A percentile compares a stretch with the other conserved stretches of the same genome.
Conservation (phyloP, 2,113 vertebrate genomes). For the Raphicerus campestris region DNA sequence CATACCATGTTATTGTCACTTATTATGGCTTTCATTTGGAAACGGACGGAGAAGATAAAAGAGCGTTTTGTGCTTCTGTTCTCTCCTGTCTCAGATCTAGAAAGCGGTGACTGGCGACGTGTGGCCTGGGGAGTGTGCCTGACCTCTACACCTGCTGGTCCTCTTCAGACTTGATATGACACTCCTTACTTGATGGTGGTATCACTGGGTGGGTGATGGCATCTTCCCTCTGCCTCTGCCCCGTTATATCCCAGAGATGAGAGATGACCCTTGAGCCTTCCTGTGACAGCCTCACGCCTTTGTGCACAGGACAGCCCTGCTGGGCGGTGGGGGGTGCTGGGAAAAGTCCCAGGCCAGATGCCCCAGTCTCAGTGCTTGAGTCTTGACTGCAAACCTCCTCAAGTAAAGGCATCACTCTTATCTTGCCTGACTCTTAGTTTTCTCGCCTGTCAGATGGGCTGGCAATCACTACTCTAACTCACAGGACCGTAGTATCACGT, state of each 20-base stretch:
- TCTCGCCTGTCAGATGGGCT: neutral
- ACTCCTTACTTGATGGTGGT: neutral
- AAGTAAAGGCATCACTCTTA: neutral
- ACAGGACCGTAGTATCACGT: accelerated
- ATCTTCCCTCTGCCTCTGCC: neutral
- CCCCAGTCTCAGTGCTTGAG: neutral
- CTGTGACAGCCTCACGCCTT: neutral
- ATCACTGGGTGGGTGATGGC: neutral
- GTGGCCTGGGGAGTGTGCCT: neutral
- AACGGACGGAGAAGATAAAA: neutral
- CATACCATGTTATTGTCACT: neutral
- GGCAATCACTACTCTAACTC: neutral
- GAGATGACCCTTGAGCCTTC: neutral
- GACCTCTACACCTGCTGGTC: neutral
- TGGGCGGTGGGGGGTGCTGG: neutral
- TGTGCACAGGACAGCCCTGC: accelerated
- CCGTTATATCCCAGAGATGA: too few species aligned
- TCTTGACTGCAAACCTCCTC: neutral
- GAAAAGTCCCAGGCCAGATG: too few species aligned
- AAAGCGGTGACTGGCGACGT: neutral
- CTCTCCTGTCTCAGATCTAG: neutral
- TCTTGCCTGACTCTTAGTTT: neutral
- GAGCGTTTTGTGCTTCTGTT: neutral
- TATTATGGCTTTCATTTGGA: neutral
- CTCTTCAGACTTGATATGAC: neutral